A percentile compares a stretch with the other conserved stretches of the same genome.
phyloP scores from a whole-genome alignment of 2,113 vertebrate genomes.

The Lophura nycthemera region DNA sequence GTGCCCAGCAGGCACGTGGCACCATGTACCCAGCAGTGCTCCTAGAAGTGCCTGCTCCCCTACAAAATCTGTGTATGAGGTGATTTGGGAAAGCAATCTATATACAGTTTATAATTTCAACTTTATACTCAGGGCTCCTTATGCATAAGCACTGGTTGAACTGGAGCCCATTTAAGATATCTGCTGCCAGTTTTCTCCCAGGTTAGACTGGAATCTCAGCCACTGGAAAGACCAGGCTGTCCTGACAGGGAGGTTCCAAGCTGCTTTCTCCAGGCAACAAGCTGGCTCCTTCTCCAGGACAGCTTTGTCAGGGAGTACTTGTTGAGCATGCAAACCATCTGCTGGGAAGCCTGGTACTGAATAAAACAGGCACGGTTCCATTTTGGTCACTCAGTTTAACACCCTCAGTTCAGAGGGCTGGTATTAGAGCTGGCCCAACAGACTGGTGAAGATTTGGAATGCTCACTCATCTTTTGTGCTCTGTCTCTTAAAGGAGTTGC shows the following conservation, averaged over 20 bases:
- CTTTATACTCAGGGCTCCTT: background rate
- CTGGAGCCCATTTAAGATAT: background rate
- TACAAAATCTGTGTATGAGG: background rate
- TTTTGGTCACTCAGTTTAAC: background rate
- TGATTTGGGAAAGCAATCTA: background rate
- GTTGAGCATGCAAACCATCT: background rate
- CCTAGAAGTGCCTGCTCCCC: background rate
- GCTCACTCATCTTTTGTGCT: background rate
- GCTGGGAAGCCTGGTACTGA: background rate
- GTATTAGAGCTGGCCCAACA: background rate
- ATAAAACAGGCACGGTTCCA: background rate
- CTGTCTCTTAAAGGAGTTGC: background rate
- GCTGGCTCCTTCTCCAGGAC: background rate
- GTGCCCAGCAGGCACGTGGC: background rate
- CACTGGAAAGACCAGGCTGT: background rate
- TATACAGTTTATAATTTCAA: background rate
- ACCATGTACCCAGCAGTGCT: background rate
- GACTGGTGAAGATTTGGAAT: background rate
- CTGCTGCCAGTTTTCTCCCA: background rate
- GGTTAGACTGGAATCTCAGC: background rate
- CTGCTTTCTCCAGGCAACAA: background rate
- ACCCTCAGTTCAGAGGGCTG: background rate
- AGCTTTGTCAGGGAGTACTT: background rate
- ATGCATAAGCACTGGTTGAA: background rate
- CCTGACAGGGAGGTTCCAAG: background rate